Evolutionary conservation across 2,888 invertebrate species (phyloP).

Genomic region (Endomychus coccineus): DNA sequence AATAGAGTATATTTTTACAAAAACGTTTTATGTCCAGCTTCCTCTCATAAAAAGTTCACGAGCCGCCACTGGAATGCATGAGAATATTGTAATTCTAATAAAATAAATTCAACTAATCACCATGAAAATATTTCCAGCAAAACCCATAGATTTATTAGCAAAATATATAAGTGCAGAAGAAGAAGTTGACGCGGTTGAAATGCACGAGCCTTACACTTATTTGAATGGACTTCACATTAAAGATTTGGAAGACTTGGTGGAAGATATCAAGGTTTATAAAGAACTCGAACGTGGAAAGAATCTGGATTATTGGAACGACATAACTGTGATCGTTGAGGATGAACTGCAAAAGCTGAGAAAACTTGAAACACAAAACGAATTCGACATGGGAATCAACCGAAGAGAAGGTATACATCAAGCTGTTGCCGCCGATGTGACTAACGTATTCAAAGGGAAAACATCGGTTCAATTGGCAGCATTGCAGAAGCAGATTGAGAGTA

Average conservation of each 20-base stretch:
- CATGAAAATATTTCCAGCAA: conserved; percentile 60
- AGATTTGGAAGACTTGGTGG: conserved; percentile 92
- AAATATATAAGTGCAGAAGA: conserved; percentile 92
- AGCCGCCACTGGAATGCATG: too few relatives aligned
- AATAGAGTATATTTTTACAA: too few relatives aligned
- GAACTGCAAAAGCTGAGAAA: conserved; percentile 82
- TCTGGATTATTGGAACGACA: conserved; percentile 91
- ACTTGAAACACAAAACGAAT: conserved; percentile 56
- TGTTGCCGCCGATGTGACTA: conserved; percentile 82
- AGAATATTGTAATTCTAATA: too few relatives aligned
- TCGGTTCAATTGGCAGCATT: conserved; percentile 77
- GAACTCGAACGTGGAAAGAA: conserved; percentile 86
- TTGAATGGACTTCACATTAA: conserved; percentile 81
- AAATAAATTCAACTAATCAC: too few relatives aligned
- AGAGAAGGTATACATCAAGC: conserved; percentile 74
- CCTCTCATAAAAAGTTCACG: too few relatives aligned
- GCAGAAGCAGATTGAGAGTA: conserved; percentile 76
- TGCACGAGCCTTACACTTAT: conserved; percentile 97
- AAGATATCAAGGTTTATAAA: conserved; percentile 93
- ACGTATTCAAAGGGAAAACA: conserved; percentile 89
- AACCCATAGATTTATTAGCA: conserved; percentile 95
- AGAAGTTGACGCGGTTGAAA: conserved; percentile 86
- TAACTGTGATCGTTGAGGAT: conserved; percentile 89
- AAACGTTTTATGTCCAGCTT: too few relatives aligned
- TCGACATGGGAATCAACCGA: conserved; percentile 49